A percentile compares a stretch with the other conserved stretches of the same genome.
phyloP scores from a whole-genome alignment of 2,888 invertebrate species.

The Limnephilus rhombicus region DNA sequence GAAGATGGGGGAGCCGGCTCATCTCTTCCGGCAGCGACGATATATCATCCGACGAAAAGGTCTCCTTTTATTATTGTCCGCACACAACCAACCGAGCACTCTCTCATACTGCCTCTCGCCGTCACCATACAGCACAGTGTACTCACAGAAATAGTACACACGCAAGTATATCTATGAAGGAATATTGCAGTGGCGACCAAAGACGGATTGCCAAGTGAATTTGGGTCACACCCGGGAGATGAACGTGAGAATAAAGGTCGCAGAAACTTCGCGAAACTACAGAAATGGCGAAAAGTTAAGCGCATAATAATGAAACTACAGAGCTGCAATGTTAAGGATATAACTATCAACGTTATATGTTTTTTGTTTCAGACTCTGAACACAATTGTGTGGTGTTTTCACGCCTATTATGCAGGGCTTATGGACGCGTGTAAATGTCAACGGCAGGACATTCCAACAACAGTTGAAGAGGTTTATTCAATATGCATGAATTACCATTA shows the following conservation, averaged over 20 bases:
- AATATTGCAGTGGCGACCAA: conserved; percentile 2
- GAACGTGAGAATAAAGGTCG: background rate
- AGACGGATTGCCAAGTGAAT: conserved; percentile 18
- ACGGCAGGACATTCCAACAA: conserved; percentile 23
- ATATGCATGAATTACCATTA: conserved; percentile 32
- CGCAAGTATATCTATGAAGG: background rate
- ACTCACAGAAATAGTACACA: background rate
- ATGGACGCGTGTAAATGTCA: conserved; percentile 32
- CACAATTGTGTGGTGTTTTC: background rate
- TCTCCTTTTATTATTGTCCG: conserved; percentile 59
- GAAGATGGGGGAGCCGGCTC: conserved; percentile 50
- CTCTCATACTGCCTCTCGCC: conserved; percentile 13
- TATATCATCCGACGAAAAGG: conserved; percentile 65
- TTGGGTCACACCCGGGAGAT: conserved; percentile 31
- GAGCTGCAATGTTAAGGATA: background rate
- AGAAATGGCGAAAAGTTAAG: background rate
- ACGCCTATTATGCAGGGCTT: background rate
- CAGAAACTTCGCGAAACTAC: background rate
- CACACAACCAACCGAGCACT: conserved; percentile 33
- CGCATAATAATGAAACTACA: background rate
- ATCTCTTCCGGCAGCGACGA: conserved; percentile 59
- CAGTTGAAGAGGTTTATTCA: conserved; percentile 43
- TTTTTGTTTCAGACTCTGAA: background rate
- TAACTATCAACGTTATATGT: background rate
- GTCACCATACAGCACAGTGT: background rate